phyloP scores from a whole-genome alignment of 2,113 vertebrate genomes.

The Brachypteracias leptosomus region DNA sequence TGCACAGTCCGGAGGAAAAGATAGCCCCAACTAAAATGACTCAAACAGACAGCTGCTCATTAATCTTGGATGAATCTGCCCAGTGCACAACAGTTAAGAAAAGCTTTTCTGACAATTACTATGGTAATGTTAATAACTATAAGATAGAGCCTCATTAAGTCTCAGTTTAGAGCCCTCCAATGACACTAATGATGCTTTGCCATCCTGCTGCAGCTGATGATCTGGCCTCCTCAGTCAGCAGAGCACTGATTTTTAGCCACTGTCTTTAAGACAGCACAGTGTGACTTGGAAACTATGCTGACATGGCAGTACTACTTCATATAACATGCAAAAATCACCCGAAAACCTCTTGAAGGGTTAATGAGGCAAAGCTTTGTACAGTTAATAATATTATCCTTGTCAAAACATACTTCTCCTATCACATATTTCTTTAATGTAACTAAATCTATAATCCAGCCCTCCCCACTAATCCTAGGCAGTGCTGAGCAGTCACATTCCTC shows the following conservation, averaged over 20 bases:
- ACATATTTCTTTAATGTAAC: conserved; percentile 6
- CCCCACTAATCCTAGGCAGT: neutral
- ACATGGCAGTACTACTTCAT: neutral
- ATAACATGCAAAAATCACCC: neutral
- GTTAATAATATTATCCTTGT: neutral
- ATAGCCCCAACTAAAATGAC: neutral
- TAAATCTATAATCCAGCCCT: neutral
- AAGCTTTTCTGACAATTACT: neutral
- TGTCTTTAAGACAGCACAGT: neutral
- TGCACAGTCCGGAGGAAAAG: neutral
- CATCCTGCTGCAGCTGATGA: neutral
- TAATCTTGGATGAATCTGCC: neutral
- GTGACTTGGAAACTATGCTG: neutral
- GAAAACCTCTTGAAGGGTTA: neutral
- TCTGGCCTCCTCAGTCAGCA: neutral
- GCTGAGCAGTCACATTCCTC: conserved; percentile 56
- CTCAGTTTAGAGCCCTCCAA: neutral
- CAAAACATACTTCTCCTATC: conserved; percentile 27
- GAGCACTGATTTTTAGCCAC: neutral
- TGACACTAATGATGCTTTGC: neutral
- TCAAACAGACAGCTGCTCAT: neutral
- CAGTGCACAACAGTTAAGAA: neutral
- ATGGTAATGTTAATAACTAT: neutral
- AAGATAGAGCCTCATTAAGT: neutral
- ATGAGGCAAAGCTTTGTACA: neutral